phyloP scores from a whole-genome alignment of 2,113 vertebrate species.

The Periophthalmodon schlosseri region DNA sequence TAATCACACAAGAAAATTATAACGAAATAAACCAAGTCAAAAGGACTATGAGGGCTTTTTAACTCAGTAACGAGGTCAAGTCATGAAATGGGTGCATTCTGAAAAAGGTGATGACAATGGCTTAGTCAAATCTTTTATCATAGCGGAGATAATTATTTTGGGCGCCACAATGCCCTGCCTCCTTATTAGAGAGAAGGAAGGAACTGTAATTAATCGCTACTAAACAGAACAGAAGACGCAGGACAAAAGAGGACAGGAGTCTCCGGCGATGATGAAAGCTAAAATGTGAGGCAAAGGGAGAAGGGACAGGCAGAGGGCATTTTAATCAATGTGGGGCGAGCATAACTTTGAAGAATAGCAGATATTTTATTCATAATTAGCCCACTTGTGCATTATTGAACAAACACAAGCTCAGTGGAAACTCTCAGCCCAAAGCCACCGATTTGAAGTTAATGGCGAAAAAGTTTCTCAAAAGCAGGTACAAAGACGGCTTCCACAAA shows the following conservation, averaged over 20 bases:
- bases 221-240: constrained; percentile 25
- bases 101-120: constrained; percentile 16
- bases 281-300: constrained; percentile 9
- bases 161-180: constrained; percentile 4
- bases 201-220: constrained; percentile 4
- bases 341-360: neutral
- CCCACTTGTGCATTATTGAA: constrained; percentile 43
- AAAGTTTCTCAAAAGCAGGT: constrained; percentile 1
- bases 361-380: constrained; percentile 43
- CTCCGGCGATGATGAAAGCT: constrained; percentile 12
- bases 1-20: constrained; percentile 36
- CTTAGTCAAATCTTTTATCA: constrained; percentile 3
- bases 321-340: constrained; percentile 36
- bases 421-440: constrained; percentile 19
- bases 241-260: constrained; percentile 9
- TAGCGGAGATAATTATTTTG: constrained; percentile 10
- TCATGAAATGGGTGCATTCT: neutral
- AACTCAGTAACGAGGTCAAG: constrained; percentile 13
- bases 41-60: constrained; percentile 18
- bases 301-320: constrained; percentile 12
- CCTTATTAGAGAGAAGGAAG: constrained; percentile 7
- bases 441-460: constrained; percentile 18
- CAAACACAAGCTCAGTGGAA: constrained; percentile 28
- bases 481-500: constrained; percentile 9
- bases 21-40: constrained; percentile 27